These are phyloP conservation scores for Apeira syringaria DNA, from an alignment of 2,888 invertebrate genomes.

Conservation along the genomic window DNA sequence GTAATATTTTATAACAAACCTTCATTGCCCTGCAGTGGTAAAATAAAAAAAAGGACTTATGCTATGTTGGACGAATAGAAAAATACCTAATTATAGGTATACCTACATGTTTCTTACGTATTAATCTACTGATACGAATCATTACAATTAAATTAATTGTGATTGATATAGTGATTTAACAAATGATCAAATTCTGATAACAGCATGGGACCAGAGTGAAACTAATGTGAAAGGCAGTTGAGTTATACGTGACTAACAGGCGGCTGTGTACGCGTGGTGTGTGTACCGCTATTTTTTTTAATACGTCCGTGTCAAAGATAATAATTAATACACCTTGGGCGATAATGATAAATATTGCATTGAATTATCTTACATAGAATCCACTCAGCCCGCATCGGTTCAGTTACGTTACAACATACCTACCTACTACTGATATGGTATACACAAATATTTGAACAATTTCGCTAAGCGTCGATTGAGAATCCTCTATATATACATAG, in stretches of 20 bases:
- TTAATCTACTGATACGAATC: neutral
- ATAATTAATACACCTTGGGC: conserved; percentile 1
- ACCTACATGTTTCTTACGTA: too few relatives aligned
- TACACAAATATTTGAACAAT: conserved; percentile 38
- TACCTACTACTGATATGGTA: conserved; percentile 26
- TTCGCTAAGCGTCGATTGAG: conserved; percentile 28
- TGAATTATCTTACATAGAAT: conserved; percentile 21
- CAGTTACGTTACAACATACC: conserved; percentile 6
- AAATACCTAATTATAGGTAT: too few relatives aligned
- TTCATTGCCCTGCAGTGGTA: too few relatives aligned
- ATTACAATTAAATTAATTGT: conserved; percentile 17
- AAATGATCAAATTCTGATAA: conserved; percentile 16
- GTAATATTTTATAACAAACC: too few relatives aligned
- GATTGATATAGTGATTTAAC: conserved; percentile 33
- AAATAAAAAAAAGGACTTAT: too few relatives aligned
- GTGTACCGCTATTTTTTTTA: neutral
- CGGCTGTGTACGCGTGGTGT: neutral
- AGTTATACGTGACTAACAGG: conserved; percentile 1
- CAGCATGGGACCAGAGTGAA: conserved; percentile 5
- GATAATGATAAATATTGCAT: conserved; percentile 22
- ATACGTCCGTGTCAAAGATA: conserved; percentile 3
- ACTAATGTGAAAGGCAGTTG: neutral
- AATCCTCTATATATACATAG: conserved; percentile 51
- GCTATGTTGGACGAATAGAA: too few relatives aligned
- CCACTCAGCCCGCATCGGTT: conserved; percentile 36